phyloP scores from a whole-genome alignment of 2,888 invertebrate genomes.

The Druceiella hillmani region DNA sequence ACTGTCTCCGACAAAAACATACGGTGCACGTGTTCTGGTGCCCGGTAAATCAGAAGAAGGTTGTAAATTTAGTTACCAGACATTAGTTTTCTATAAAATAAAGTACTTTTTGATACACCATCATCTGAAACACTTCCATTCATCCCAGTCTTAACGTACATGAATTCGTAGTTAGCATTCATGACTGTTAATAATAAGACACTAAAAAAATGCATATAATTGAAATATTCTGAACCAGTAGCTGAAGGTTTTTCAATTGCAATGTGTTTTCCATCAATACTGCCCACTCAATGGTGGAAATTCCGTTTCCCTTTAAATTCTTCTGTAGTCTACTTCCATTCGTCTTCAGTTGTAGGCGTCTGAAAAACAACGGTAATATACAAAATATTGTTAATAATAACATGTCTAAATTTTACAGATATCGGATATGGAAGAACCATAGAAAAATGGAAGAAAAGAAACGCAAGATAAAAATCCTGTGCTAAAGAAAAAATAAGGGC shows the following conservation, averaged over 20 bases:
- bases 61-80: neutral
- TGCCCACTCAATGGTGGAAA: neutral
- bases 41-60: neutral
- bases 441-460: no score
- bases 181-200: neutral
- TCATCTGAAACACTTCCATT: neutral
- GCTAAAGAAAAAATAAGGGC: no score
- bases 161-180: neutral
- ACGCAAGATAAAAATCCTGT: no score
- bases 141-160: neutral
- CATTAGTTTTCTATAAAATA: neutral
- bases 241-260: neutral
- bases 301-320: neutral
- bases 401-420: no score
- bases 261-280: constrained; percentile 1
- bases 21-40: neutral
- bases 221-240: neutral
- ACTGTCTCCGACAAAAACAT: neutral
- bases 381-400: no score
- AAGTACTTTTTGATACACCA: neutral
- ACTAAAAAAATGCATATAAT: neutral
- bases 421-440: no score
- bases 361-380: no score
- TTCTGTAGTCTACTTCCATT: neutral
- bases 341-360: no score